Evolutionary conservation across 2,797 vertebrate genomes (phyloP).

Genomic region (Martes flavigula): DNA sequence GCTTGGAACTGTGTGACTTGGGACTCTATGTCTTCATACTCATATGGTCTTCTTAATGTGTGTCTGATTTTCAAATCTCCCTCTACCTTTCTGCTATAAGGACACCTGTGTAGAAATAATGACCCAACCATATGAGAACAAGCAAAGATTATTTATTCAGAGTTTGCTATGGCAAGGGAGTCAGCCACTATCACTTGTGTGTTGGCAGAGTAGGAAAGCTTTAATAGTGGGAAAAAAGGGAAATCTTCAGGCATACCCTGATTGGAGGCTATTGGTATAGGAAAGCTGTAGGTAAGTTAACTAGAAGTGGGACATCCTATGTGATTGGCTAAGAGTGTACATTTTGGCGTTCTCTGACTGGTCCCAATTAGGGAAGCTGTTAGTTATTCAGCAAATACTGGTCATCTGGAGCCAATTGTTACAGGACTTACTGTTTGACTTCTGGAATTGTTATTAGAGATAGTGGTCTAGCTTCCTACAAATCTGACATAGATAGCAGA

Average conservation of each 20-base stretch:
- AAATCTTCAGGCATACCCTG: neutral
- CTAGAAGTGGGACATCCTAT: neutral
- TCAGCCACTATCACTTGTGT: neutral
- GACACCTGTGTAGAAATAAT: neutral
- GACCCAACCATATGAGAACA: neutral
- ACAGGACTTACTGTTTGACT: neutral
- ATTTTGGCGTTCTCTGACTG: neutral
- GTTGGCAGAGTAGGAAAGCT: neutral
- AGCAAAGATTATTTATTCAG: neutral
- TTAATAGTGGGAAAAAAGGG: neutral
- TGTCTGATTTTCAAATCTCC: neutral
- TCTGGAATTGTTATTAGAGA: neutral
- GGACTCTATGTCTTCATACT: neutral
- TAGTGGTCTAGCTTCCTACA: neutral
- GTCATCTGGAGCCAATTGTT: neutral
- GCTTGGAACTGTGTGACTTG: neutral
- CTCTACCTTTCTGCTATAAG: neutral
- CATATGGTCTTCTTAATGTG: neutral
- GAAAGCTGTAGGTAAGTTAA: neutral
- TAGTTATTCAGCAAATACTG: neutral
- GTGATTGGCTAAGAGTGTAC: neutral
- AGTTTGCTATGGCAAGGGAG: neutral
- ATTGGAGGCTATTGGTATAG: neutral
- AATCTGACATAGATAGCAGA: neutral
- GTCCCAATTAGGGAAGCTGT: neutral